Conservation (phyloP, 2,888 invertebrate species). For the Scaptomyza caliginosa region DNA sequence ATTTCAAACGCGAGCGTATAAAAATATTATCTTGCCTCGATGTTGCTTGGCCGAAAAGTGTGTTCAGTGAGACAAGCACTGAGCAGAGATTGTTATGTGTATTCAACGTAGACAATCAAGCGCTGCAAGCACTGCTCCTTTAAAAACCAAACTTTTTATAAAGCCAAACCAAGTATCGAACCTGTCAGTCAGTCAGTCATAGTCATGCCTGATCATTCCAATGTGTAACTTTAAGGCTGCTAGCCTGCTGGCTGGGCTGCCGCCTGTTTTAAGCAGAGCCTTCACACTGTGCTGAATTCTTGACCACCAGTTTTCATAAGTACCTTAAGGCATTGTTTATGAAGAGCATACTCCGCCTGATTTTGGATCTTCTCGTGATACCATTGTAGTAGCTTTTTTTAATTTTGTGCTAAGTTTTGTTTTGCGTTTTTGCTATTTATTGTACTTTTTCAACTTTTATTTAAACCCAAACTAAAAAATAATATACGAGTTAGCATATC, state of each 20-base stretch:
- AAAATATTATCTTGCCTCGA: constrained; percentile 84
- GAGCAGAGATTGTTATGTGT: constrained; percentile 53
- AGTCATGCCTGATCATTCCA: constrained; percentile 80
- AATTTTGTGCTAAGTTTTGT: constrained; percentile 35
- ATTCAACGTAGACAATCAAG: constrained; percentile 34
- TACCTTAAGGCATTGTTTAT: constrained; percentile 79
- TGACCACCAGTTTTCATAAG: constrained; percentile 55
- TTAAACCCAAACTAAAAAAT: constrained; percentile 57
- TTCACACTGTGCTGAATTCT: constrained; percentile 63
- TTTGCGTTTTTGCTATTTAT: constrained; percentile 17
- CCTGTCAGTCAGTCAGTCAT: constrained; percentile 83
- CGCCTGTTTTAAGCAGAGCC: constrained; percentile 20
- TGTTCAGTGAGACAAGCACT: constrained; percentile 65
- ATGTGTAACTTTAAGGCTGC: constrained; percentile 48
- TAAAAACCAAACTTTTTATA: constrained; percentile 39
- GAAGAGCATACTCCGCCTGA: constrained; percentile 67
- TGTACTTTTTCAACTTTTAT: constrained; percentile 18
- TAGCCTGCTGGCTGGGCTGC: constrained; percentile 18
- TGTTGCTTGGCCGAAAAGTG: constrained; percentile 77
- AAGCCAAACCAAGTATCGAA: constrained; percentile 41
- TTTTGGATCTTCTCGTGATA: constrained; percentile 76
- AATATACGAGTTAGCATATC: constrained; percentile 73
- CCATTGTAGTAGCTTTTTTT: constrained; percentile 82
- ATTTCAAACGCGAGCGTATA: constrained; percentile 85
- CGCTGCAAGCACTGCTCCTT: constrained; percentile 35